phyloP scores from a whole-genome alignment of 2,797 vertebrate species.

The Phoeniculus purpureus region DNA sequence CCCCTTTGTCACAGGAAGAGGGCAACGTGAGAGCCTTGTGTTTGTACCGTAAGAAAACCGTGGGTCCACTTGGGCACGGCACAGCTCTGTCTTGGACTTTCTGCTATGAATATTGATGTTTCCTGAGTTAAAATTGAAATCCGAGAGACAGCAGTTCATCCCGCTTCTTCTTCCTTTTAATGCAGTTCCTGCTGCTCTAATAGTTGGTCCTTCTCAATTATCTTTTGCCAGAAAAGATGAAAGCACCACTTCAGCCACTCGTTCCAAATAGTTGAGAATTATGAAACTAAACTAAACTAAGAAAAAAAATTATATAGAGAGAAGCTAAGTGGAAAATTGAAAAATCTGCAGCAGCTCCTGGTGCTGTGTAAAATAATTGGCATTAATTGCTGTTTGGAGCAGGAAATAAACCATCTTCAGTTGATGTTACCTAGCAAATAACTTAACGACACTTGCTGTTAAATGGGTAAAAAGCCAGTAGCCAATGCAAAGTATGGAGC shows the following conservation, averaged over 20 bases:
- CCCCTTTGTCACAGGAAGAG: not conserved
- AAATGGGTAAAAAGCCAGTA: constrained; percentile 69
- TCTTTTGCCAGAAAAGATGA: not conserved
- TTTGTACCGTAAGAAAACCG: not conserved
- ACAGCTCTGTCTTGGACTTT: not conserved
- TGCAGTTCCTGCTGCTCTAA: not conserved
- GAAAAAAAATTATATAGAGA: constrained; percentile 54
- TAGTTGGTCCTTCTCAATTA: not conserved
- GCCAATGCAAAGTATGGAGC: constrained; percentile 71
- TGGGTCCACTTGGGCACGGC: not conserved
- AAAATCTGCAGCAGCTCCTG: constrained; percentile 63
- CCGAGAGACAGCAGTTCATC: not conserved
- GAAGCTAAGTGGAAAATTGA: constrained; percentile 75
- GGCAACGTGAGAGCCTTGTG: not conserved
- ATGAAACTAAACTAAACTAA: constrained; percentile 1
- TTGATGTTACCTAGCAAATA: constrained; percentile 77
- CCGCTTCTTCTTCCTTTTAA: not conserved
- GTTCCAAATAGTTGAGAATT: constrained; percentile 37
- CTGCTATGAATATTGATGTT: not conserved
- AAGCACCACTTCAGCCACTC: not conserved
- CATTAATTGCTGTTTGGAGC: constrained; percentile 79
- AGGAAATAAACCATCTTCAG: constrained; percentile 79
- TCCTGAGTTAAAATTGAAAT: not conserved
- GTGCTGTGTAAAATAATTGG: constrained; percentile 76
- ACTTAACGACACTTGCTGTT: constrained; percentile 77